Evolutionary conservation across 2,888 invertebrate genomes (phyloP).

Genomic region (Diabrotica balteata): DNA sequence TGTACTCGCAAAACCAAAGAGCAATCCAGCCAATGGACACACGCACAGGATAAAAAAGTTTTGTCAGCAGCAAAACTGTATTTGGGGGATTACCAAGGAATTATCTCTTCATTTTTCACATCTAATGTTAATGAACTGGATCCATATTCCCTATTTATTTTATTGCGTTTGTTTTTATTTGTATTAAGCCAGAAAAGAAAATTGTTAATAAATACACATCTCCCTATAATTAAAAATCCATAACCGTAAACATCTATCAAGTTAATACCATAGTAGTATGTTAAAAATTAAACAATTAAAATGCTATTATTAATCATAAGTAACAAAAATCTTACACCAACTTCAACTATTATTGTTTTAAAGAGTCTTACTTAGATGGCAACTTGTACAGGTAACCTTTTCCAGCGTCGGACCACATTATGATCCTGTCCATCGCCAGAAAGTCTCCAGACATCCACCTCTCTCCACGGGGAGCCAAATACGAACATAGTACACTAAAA

Average conservation of each 20-base stretch:
- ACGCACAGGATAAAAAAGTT: too few relatives aligned
- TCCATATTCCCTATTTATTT: too few relatives aligned
- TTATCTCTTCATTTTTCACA: too few relatives aligned
- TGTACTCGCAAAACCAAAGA: too few relatives aligned
- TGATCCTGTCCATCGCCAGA: constrained; percentile 86
- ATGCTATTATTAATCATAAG: background rate
- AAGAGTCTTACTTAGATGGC: constrained; percentile 85
- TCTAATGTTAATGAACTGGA: too few relatives aligned
- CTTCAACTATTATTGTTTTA: constrained; percentile 5
- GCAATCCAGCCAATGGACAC: too few relatives aligned
- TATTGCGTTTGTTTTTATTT: too few relatives aligned
- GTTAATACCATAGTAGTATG: constrained; percentile 3
- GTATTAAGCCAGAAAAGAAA: background rate
- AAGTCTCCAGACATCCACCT: constrained; percentile 97
- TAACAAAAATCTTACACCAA: constrained; percentile 9
- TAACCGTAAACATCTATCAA: constrained; percentile 7
- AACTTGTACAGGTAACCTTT: constrained; percentile 94
- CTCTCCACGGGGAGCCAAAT: constrained; percentile 86
- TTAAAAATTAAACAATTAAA: constrained; percentile 8
- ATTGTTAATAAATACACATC: constrained; percentile 15
- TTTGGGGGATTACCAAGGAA: too few relatives aligned
- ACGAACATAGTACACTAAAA: constrained; percentile 93
- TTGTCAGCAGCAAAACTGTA: too few relatives aligned
- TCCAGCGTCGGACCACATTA: constrained; percentile 96
- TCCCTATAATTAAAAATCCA: constrained; percentile 2